A percentile compares a stretch with the other conserved stretches of the same genome.
These are phyloP conservation scores for Callocephalon fimbriatum DNA, from an alignment of 2,113 vertebrate species.

Conservation along the genomic window DNA sequence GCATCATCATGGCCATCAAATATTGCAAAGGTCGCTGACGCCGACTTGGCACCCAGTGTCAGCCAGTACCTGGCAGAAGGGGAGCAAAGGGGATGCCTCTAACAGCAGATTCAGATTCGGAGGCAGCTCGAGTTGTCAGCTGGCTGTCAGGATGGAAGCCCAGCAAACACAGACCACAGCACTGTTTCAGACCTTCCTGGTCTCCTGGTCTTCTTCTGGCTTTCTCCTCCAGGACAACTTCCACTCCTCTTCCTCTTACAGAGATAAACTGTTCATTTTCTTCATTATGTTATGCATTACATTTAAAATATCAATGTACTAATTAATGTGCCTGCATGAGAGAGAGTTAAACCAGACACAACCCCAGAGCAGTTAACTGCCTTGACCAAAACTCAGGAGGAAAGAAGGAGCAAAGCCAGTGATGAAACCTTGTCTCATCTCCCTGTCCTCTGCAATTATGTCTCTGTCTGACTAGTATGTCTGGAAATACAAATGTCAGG, in stretches of 20 bases:
- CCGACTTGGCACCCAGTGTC: not conserved
- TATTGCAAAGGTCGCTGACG: not conserved
- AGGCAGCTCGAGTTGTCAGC: not conserved
- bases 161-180: not conserved
- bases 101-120: fast-evolving
- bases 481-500: not conserved
- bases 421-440: not conserved
- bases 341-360: not conserved
- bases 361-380: not conserved
- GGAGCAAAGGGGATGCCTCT: not conserved
- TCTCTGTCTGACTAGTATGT: not conserved
- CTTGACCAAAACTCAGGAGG: not conserved
- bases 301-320: not conserved
- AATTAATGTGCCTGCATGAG: not conserved
- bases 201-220: not conserved
- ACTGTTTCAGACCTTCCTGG: not conserved
- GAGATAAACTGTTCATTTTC: not conserved
- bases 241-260: not conserved
- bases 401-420: not conserved
- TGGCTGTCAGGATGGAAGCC: not conserved
- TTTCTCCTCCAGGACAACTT: not conserved
- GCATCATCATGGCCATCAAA: not conserved
- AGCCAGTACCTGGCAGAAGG: not conserved
- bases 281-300: not conserved
- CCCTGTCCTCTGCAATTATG: not conserved